Percentiles rank a stretch among this genome's conserved stretches.
phyloP scores from a whole-genome alignment of 64 coral and sea anemone genomes.

The Dendrophyllia cribrosa region DNA sequence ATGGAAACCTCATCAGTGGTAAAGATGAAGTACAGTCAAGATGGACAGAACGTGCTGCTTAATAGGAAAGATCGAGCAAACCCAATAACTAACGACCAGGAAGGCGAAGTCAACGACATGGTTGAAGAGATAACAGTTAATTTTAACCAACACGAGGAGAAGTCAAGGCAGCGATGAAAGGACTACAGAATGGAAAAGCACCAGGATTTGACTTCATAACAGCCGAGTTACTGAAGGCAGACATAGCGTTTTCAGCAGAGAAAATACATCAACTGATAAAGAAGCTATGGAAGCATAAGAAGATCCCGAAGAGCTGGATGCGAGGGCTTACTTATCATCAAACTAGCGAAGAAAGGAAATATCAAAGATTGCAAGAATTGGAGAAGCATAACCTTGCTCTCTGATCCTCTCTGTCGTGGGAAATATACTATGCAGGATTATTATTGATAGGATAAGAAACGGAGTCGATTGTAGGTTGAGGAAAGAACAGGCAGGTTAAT shows the following conservation, averaged over 20 bases:
- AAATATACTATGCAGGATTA: constrained; percentile 28
- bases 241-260: neutral
- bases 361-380: constrained; percentile 43
- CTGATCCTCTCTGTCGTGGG: constrained; percentile 20
- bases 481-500: constrained; percentile 47
- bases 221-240: constrained; percentile 31
- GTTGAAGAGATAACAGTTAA: constrained; percentile 11
- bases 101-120: too few species aligned
- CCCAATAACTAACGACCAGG: neutral
- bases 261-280: neutral
- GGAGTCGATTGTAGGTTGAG: constrained; percentile 21
- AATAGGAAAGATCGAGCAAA: constrained; percentile 16
- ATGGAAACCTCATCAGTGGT: too few species aligned
- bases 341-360: constrained; percentile 55
- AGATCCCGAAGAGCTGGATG: constrained; percentile 18
- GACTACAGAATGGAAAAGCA: neutral
- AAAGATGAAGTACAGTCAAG: constrained; percentile 1
- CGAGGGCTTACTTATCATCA: constrained; percentile 37
- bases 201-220: neutral
- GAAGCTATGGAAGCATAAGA: neutral
- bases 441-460: neutral
- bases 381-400: constrained; percentile 35
- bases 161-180: neutral
- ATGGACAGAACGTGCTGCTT: constrained; percentile 42
- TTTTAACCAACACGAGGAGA: neutral